Evolutionary conservation across 2,888 invertebrate species (phyloP).

Genomic region (Nowickia ferox): DNA sequence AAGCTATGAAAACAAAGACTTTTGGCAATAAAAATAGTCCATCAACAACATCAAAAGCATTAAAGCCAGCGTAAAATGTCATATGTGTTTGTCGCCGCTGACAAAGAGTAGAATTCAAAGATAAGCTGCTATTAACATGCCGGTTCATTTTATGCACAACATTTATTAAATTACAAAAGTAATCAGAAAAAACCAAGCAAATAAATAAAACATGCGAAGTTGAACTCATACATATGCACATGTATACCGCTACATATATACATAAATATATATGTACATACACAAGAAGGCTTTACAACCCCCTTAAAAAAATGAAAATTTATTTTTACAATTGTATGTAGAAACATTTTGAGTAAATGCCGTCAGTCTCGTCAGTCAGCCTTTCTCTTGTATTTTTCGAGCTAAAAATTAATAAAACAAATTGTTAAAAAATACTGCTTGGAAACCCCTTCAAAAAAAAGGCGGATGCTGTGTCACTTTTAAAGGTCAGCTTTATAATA

Average conservation of each 20-base stretch:
- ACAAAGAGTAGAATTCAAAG: slow-evolving; percentile 51
- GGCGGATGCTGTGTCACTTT: slow-evolving; percentile 62
- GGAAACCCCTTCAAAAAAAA: slow-evolving; percentile 25
- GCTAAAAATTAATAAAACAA: slow-evolving; percentile 13
- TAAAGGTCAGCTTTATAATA: slow-evolving; percentile 55
- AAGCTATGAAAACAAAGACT: slow-evolving; percentile 27
- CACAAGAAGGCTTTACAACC: slow-evolving; percentile 53
- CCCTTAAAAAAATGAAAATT: slow-evolving; percentile 31
- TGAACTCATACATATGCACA: no score
- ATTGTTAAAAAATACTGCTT: slow-evolving; percentile 11
- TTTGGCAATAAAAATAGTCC: slow-evolving; percentile 45
- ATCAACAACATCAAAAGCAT: slow-evolving; percentile 70
- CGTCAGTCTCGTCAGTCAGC: slow-evolving; percentile 22
- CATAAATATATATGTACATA: not conserved
- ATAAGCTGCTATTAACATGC: slow-evolving; percentile 68
- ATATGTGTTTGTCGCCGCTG: slow-evolving; percentile 62
- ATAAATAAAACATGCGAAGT: slow-evolving; percentile 4
- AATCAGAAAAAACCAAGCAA: slow-evolving; percentile 4
- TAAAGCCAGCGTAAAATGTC: slow-evolving; percentile 66
- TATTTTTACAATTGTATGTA: not conserved
- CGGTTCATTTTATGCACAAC: slow-evolving; percentile 51
- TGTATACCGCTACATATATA: no score
- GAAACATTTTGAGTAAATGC: slow-evolving; percentile 35
- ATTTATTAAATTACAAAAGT: slow-evolving; percentile 50
- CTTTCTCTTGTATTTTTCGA: not conserved